A percentile compares a stretch with the other conserved stretches of the same genome.
These are phyloP conservation scores for Nesoenas mayeri DNA, from an alignment of 2,113 vertebrate species.

Conservation along the genomic window DNA sequence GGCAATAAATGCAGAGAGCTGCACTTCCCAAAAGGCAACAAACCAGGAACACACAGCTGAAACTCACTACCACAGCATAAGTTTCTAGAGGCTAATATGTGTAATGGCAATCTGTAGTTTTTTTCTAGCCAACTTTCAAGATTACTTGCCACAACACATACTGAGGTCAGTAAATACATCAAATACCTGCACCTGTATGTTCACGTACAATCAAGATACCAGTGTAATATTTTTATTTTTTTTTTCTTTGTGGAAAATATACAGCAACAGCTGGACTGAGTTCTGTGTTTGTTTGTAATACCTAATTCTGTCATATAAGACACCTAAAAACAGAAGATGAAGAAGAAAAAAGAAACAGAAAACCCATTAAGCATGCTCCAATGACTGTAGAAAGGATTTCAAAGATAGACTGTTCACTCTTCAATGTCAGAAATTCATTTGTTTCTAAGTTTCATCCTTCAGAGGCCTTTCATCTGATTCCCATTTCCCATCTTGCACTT, in stretches of 20 bases:
- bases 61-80: not conserved
- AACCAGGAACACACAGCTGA: not conserved
- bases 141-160: not conserved
- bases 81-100: not conserved
- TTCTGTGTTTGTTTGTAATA: not conserved
- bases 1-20: not conserved
- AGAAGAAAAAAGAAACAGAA: not conserved
- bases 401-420: constrained; percentile 2
- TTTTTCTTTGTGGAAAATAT: not conserved
- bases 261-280: not conserved
- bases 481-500: constrained; percentile 61
- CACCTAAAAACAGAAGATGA: not conserved
- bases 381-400: constrained; percentile 24
- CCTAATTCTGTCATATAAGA: constrained; percentile 7
- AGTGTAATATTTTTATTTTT: not conserved
- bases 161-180: not conserved
- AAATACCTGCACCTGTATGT: not conserved
- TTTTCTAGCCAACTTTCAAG: not conserved
- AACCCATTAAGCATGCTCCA: not conserved
- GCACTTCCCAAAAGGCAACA: not conserved
- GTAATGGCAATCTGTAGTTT: not conserved
- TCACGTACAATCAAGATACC: not conserved
- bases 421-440: constrained; percentile 62
- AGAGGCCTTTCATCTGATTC: constrained; percentile 72
- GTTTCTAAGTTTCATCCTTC: constrained; percentile 66